Evolutionary conservation across 92 coral and sea anemone species (phyloP).

Genomic region (Porites rus): DNA sequence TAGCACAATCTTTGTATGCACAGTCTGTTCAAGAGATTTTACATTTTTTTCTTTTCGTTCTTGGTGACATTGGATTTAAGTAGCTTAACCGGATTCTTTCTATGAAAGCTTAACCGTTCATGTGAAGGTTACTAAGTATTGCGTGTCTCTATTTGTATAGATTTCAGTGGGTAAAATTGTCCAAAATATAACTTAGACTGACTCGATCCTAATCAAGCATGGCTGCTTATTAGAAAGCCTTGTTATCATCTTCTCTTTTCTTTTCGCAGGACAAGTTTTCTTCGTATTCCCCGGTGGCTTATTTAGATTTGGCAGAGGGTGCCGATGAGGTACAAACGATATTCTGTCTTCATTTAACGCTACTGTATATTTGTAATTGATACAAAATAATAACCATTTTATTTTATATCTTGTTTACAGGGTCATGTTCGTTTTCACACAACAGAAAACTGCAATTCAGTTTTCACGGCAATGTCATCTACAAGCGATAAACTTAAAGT

Average conservation of each 20-base stretch:
- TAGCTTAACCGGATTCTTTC: too few relatives aligned
- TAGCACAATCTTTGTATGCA: neutral
- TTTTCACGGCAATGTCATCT: conserved; percentile 62
- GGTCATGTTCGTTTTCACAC: conserved; percentile 94
- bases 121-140: too few relatives aligned
- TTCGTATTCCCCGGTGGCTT: conserved; percentile 82
- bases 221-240: neutral
- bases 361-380: neutral
- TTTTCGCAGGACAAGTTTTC: conserved; percentile 72
- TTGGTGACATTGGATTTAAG: too few relatives aligned
- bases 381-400: neutral
- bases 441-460: conserved; percentile 74
- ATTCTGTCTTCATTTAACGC: neutral
- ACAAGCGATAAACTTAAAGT: conserved; percentile 46
- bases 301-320: conserved; percentile 80
- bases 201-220: too few relatives aligned
- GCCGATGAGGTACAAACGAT: conserved; percentile 62
- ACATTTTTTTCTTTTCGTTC: too few relatives aligned
- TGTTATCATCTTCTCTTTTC: neutral
- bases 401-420: conserved; percentile 40
- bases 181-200: too few relatives aligned
- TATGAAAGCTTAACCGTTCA: too few relatives aligned
- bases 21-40: too few relatives aligned
- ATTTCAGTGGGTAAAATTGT: too few relatives aligned
- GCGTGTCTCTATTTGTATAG: too few relatives aligned